Evolutionary conservation across 1,140 invertebrate species (phyloP).

Genomic region (Drosophila funebris): DNA sequence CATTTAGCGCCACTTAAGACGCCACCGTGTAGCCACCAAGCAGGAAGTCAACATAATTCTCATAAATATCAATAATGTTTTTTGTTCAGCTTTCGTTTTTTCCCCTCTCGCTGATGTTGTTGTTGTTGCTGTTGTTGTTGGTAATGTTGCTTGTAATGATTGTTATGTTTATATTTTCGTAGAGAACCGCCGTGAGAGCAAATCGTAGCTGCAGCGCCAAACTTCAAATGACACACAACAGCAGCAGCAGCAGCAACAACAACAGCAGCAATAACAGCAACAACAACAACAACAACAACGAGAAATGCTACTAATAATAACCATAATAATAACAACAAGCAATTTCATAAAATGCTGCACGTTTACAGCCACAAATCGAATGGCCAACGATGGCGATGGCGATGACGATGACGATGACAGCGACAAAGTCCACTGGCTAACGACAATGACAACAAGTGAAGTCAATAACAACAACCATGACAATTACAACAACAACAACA

Average conservation of each 20-base stretch:
- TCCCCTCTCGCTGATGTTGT: conserved; percentile 1
- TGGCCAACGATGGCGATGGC: conserved; percentile 28
- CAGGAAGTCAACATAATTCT: conserved; percentile 80
- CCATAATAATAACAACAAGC: conserved; percentile 80
- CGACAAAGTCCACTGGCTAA: conserved; percentile 38
- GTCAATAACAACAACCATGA: conserved; percentile 73
- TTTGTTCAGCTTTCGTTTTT: conserved; percentile 70
- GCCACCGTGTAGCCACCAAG: conserved; percentile 55
- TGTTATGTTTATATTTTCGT: conserved; percentile 78
- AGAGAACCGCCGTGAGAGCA: conserved; percentile 63
- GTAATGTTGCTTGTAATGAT: conserved; percentile 55
- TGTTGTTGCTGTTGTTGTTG: conserved; percentile 28
- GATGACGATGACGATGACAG: conserved; percentile 11
- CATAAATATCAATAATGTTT: conserved; percentile 78
- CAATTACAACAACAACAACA: conserved; percentile 56
- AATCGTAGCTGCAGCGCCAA: conserved; percentile 44
- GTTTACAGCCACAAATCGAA: conserved; percentile 60
- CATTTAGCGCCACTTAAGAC: conserved; percentile 80
- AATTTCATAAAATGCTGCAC: conserved; percentile 76
- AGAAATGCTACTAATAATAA: conserved; percentile 74
- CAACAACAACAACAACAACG: conserved; percentile 38
- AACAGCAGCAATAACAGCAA: conserved; percentile 16
- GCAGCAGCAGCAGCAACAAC: conserved; percentile 6
- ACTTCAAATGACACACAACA: conserved; percentile 68
- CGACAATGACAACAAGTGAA: conserved; percentile 47